Evolutionary conservation across 2,797 vertebrate species (phyloP), one percentile per base, ranked within the genome.

Genomic region (Muscicapa comitata): DNA sequence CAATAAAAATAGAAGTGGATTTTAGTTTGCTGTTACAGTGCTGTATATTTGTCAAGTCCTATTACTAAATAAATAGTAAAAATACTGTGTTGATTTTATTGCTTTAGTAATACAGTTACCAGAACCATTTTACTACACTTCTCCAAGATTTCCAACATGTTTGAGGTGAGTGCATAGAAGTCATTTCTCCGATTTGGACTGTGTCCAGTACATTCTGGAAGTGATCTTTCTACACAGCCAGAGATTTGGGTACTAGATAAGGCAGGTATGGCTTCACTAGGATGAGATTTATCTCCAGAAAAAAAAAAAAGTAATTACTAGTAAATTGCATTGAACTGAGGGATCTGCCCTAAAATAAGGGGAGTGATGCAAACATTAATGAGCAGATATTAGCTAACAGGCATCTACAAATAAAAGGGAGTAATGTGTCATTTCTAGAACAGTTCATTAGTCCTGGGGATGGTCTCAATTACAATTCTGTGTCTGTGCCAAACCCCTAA

Each of bases 11-110:
- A 3, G 57, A 83, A 93, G 89, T 93, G 65, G 57, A 66, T 90
- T 96, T 96, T 53, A 68, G 72, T 84, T 93, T 94, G 45, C 47
- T 93, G 58, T 84, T 86, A 25, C 51, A 40, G 40, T 57, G 76
- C 67, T 93, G 26, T 95, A 1, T 63, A 66, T 38, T 25, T 94
- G 48, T 94, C 59, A 88, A 92, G 81, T 55, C 54, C 47, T 83
- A 18, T 86, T 91, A 68, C 54, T 84, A 94, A 95, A 91, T 70
- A 93, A 93, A 91, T 53, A 91, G 43, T 91, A 83, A 94, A 94
- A 94, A 75, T 75, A 84, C 7, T 76, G 38, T 59, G 62, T 76
- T 71, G 86, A 78, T 92, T 96, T 97, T 93, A 96, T 43, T 93
- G 63, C 77, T 93, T 83, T 86, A 61, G 45, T 65, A 21, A 62